Percentiles rank a stretch among this genome's conserved stretches.
phyloP scores from a whole-genome alignment of 2,797 vertebrate species.

The Hirundo rustica region DNA sequence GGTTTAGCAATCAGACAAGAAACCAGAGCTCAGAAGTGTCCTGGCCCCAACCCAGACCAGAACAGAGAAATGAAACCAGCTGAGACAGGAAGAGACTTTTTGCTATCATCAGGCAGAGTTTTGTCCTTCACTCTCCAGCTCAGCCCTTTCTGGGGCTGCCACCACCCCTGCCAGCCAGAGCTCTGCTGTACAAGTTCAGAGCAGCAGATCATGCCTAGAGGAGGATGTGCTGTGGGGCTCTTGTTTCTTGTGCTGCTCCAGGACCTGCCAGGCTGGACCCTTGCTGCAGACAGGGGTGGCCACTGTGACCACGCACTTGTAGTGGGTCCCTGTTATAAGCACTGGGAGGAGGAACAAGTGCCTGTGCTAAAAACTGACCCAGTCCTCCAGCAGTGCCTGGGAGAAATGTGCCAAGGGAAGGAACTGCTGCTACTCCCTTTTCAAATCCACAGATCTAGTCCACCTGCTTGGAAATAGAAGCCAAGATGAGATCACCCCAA shows the following conservation, averaged over 20 bases:
- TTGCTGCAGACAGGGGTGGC: neutral
- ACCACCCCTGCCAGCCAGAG: neutral
- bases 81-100: neutral
- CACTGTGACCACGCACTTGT: rapidly evolving
- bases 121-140: neutral
- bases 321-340: neutral
- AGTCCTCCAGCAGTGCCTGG: neutral
- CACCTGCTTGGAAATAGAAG: neutral
- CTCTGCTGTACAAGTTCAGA: rapidly evolving
- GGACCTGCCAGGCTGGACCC: neutral
- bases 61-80: slow-evolving; percentile 32
- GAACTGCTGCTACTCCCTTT: neutral
- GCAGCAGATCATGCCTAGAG: neutral
- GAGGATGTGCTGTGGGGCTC: neutral
- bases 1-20: neutral
- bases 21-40: neutral
- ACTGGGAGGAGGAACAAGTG: neutral
- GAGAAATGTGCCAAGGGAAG: neutral
- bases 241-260: neutral
- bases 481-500: neutral
- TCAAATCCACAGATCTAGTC: neutral
- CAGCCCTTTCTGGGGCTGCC: rapidly evolving
- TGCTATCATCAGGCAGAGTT: neutral
- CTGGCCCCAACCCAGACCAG: neutral
- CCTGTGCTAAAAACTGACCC: neutral